Conservation (phyloP, 2,888 invertebrate genomes). For the Synergus laeviventris region DNA sequence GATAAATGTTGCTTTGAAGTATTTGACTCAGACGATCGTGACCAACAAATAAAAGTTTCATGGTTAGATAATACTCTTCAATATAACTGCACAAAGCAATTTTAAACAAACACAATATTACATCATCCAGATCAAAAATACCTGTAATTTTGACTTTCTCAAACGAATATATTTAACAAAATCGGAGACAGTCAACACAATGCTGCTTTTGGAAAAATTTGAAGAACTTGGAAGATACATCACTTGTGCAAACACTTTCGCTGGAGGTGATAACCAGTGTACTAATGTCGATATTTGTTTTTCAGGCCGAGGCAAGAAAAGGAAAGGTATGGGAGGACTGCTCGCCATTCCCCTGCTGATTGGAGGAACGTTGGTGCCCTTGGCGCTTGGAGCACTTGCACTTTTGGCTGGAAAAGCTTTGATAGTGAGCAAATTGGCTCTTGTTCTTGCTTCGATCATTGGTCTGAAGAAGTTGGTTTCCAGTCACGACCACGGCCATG, state of each 20-base stretch:
- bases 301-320: constrained; percentile 80
- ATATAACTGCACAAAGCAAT: not conserved
- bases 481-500: constrained; percentile 79
- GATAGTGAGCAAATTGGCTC: constrained; percentile 89
- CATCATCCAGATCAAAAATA: not conserved
- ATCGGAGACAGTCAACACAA: not conserved
- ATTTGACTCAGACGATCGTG: not conserved
- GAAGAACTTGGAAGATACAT: not conserved
- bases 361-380: constrained; percentile 87
- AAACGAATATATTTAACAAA: not conserved
- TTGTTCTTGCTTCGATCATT: constrained; percentile 89
- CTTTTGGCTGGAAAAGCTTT: constrained; percentile 90
- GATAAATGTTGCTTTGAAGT: not conserved
- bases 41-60: not conserved
- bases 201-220: not conserved
- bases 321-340: constrained; percentile 85
- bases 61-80: not conserved
- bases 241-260: constrained; percentile 10
- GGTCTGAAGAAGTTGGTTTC: constrained; percentile 90
- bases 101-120: not conserved
- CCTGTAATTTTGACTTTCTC: not conserved
- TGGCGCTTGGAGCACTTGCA: constrained; percentile 89
- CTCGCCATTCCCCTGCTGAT: constrained; percentile 88
- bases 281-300: constrained; percentile 39
- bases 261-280: constrained; percentile 12